Conservation (phyloP, 30 jellyfish, hydroid and myxozoan genomes). For the Chrysaora quinquecirrha region DNA sequence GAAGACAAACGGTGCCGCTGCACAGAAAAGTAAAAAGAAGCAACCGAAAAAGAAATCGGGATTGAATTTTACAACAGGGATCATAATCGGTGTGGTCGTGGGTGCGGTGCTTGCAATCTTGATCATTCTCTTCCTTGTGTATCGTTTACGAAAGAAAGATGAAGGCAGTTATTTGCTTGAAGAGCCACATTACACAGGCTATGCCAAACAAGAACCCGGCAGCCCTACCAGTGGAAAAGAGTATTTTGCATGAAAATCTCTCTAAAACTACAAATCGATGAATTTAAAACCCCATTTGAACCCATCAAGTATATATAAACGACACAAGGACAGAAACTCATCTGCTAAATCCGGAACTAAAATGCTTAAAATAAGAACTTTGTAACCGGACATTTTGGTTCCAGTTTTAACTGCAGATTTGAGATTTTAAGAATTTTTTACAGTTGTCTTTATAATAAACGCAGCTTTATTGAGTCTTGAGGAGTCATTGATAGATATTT, state of each 20-base stretch:
- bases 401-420: too few relatives aligned
- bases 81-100: conserved; percentile 89
- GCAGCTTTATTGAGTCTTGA: too few relatives aligned
- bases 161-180: conserved; percentile 90
- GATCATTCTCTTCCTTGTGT: conserved; percentile 75
- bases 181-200: conserved; percentile 61
- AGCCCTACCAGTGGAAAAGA: conserved; percentile 73
- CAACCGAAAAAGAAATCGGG: conserved; percentile 35
- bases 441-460: too few relatives aligned
- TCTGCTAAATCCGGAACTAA: too few relatives aligned
- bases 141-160: conserved; percentile 90
- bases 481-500: too few relatives aligned
- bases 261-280: too few relatives aligned
- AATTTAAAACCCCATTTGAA: too few relatives aligned
- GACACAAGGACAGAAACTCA: too few relatives aligned
- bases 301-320: too few relatives aligned
- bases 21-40: conserved; percentile 2
- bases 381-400: too few relatives aligned
- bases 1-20: conserved; percentile 28
- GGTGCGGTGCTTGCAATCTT: conserved; percentile 90
- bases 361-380: too few relatives aligned
- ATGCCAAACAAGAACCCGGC: conserved; percentile 64
- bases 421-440: too few relatives aligned
- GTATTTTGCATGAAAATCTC: conserved; percentile 60
- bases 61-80: conserved; percentile 77